Evolutionary conservation across 2,113 vertebrate species (phyloP).

Genomic region (Odontophorus gujanensis): DNA sequence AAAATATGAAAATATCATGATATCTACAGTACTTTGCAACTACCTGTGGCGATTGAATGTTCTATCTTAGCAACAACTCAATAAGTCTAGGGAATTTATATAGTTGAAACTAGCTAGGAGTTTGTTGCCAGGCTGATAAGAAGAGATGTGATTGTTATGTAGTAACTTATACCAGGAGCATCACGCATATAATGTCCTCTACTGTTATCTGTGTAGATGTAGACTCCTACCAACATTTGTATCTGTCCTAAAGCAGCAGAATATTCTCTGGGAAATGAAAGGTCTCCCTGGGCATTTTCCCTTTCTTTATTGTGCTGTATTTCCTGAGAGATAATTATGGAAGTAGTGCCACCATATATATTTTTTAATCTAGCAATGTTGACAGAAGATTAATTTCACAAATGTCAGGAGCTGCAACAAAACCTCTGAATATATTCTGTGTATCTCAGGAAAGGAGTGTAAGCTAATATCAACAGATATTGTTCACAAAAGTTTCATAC

Average conservation of each 20-base stretch:
- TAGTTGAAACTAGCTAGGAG: not conserved
- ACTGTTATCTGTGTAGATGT: not conserved
- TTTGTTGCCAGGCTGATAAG: not conserved
- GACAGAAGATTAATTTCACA: conserved; percentile 4
- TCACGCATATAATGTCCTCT: not conserved
- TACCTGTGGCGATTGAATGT: not conserved
- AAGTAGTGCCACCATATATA: not conserved
- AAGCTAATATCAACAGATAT: not conserved
- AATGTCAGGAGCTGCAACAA: not conserved
- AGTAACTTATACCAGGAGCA: not conserved
- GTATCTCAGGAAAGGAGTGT: not conserved
- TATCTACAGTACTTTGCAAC: not conserved
- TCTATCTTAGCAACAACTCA: not conserved
- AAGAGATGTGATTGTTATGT: not conserved
- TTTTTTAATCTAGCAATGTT: not conserved
- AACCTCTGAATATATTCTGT: not conserved
- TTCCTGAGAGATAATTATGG: not conserved
- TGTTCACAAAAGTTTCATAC: not conserved
- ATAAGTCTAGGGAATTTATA: not conserved
- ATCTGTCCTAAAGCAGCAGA: not conserved
- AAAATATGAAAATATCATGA: not conserved
- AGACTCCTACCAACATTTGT: not conserved
- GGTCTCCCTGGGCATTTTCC: not conserved
- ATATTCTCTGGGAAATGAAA: not conserved
- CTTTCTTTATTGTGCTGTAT: not conserved